Conservation (phyloP, 2,797 vertebrate genomes). For the Chromis chromis region DNA sequence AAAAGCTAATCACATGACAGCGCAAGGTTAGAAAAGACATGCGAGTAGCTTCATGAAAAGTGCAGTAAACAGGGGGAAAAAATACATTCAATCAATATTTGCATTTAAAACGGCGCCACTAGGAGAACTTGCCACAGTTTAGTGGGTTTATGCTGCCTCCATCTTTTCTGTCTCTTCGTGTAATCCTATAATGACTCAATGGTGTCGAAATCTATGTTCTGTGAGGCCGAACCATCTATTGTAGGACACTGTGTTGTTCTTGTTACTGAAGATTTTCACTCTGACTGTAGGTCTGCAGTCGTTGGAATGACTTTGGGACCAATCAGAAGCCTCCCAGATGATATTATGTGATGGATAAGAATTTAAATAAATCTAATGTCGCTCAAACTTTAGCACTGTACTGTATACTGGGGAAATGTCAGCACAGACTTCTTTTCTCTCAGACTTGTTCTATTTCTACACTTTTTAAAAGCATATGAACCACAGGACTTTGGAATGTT, state of each 20-base stretch:
- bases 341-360: neutral
- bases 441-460: too few relatives aligned
- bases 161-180: conserved; percentile 1
- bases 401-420: conserved; percentile 17
- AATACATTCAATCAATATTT: neutral
- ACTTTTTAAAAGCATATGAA: too few relatives aligned
- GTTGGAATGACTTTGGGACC: neutral
- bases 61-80: neutral
- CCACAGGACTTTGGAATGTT: too few relatives aligned
- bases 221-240: conserved; percentile 8
- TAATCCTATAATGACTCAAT: conserved; percentile 1
- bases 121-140: conserved; percentile 12
- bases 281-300: neutral
- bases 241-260: conserved; percentile 11
- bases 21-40: conserved; percentile 81
- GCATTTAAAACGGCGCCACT: neutral
- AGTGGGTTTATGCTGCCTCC: neutral
- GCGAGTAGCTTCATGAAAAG: conserved; percentile 29
- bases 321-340: neutral
- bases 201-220: conserved; percentile 8
- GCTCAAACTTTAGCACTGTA: neutral
- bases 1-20: conserved; percentile 84
- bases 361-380: neutral
- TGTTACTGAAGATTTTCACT: conserved; percentile 6
- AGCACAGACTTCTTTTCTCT: neutral